Evolutionary conservation across 2,113 vertebrate species (phyloP).

Genomic region (Callospermophilus lateralis): DNA sequence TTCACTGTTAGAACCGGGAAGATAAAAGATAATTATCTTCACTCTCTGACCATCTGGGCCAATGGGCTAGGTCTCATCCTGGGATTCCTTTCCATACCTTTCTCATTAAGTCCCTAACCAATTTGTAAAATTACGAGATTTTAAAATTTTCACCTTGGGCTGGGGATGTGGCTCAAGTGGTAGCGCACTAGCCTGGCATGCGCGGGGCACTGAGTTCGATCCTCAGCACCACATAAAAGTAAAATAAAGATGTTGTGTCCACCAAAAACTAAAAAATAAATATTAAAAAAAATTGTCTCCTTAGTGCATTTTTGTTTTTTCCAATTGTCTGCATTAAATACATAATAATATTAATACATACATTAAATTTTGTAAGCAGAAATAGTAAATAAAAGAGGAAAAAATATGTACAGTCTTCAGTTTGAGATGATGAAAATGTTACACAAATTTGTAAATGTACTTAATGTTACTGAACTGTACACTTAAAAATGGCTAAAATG

Average conservation of each 20-base stretch:
- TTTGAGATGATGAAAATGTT: neutral
- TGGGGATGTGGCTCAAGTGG: too few species aligned
- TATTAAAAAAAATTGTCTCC: neutral
- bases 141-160: neutral
- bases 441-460: neutral
- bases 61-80: too few species aligned
- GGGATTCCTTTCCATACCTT: neutral
- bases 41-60: neutral
- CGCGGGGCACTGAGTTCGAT: too few species aligned
- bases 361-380: neutral
- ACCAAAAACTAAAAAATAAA: too few species aligned
- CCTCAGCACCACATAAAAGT: too few species aligned
- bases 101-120: neutral
- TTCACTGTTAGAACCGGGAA: neutral
- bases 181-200: too few species aligned
- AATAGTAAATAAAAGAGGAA: neutral
- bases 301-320: neutral
- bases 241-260: too few species aligned
- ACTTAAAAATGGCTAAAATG: neutral
- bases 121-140: neutral
- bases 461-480: neutral
- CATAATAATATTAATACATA: neutral
- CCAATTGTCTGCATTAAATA: neutral
- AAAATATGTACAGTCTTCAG: neutral
- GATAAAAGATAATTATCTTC: neutral